These are phyloP conservation scores for Argyresthia albistria DNA, from an alignment of 2,888 invertebrate genomes.

Conservation along the genomic window DNA sequence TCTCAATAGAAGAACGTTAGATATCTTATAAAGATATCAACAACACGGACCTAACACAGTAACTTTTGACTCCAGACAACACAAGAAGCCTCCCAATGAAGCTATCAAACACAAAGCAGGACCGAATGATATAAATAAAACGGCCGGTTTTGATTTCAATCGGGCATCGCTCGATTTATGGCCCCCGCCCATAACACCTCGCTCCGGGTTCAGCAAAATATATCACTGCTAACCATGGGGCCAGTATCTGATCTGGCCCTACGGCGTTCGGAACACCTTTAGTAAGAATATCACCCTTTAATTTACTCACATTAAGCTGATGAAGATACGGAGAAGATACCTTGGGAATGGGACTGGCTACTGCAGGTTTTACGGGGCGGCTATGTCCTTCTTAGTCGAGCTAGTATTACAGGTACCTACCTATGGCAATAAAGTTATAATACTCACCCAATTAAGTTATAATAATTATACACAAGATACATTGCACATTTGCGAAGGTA, in stretches of 20 bases:
- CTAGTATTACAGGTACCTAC: too few species aligned
- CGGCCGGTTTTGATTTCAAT: conserved; percentile 11
- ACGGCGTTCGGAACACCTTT: conserved; percentile 1
- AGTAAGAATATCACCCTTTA: conserved; percentile 2
- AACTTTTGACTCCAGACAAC: too few species aligned
- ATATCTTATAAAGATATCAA: too few species aligned
- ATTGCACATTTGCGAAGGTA: too few species aligned
- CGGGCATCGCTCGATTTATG: conserved; percentile 15
- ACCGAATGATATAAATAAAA: conserved; percentile 3
- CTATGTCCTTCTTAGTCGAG: not conserved
- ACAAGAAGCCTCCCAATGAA: not conserved
- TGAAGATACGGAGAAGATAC: conserved; percentile 1
- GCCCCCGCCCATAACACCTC: conserved; percentile 13
- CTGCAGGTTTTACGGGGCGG: not conserved
- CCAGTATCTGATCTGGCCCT: conserved; percentile 2
- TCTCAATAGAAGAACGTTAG: too few species aligned
- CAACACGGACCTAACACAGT: too few species aligned
- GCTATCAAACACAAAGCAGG: not conserved
- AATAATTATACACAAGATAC: too few species aligned
- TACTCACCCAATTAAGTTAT: too few species aligned
- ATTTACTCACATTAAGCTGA: conserved; percentile 4
- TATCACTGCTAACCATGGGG: conserved; percentile 10
- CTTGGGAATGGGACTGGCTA: not conserved
- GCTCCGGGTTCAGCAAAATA: conserved; percentile 3
- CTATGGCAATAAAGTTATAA: too few species aligned